phyloP scores from a whole-genome alignment of 2,113 vertebrate genomes.

The Halcyon malimbica region DNA sequence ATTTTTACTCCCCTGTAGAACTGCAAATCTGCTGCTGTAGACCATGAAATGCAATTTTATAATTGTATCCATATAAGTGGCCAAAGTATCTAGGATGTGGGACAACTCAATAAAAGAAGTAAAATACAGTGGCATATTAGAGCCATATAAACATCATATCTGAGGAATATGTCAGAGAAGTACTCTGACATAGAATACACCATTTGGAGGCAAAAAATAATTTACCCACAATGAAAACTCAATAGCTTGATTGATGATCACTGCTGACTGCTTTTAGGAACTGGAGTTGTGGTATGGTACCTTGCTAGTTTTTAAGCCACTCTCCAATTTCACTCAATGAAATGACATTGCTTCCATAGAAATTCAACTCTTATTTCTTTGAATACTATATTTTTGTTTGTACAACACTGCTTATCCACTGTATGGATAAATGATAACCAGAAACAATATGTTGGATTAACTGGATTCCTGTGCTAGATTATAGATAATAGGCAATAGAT shows the following conservation, averaged over 20 bases:
- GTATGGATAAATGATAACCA: not conserved
- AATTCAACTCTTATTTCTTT: not conserved
- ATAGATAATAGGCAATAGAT: too few relatives aligned
- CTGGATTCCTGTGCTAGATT: too few relatives aligned
- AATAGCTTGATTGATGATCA: not conserved
- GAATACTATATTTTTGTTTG: not conserved
- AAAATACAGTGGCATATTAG: not conserved
- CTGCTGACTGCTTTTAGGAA: not conserved
- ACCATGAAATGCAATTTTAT: not conserved
- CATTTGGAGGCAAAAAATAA: not conserved
- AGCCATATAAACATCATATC: not conserved
- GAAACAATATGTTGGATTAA: not conserved
- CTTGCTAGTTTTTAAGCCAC: not conserved
- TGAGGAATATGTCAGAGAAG: not conserved
- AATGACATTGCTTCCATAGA: not conserved
- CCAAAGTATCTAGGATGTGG: not conserved
- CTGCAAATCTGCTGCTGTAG: not conserved
- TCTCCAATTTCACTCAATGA: not conserved
- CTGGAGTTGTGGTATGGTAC: not conserved
- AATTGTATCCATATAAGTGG: not conserved
- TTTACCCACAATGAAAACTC: not conserved
- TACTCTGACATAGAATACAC: not conserved
- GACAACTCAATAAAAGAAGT: not conserved
- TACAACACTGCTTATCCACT: not conserved
- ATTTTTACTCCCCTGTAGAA: not conserved